Conservation (phyloP, 2,888 invertebrate genomes). For the Drosophila anomelani region DNA sequence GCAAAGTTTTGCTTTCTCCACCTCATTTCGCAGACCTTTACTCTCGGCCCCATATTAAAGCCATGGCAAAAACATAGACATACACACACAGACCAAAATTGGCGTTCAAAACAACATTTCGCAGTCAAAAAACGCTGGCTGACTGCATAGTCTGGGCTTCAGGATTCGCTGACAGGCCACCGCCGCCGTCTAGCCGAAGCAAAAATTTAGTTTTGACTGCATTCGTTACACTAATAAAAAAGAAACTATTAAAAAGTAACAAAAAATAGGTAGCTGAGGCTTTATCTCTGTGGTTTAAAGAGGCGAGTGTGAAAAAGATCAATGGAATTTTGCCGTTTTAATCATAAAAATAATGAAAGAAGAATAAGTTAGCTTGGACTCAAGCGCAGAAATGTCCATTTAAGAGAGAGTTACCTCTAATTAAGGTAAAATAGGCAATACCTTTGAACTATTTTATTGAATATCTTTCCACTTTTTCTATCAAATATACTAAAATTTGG, state of each 20-base stretch:
- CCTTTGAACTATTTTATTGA: neutral
- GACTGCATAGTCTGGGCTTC: constrained; percentile 57
- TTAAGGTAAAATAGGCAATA: too few relatives aligned
- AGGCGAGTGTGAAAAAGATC: neutral
- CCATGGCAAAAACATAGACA: constrained; percentile 18
- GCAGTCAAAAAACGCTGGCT: constrained; percentile 71
- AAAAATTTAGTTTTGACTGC: constrained; percentile 37
- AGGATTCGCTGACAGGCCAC: constrained; percentile 58
- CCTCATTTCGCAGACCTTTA: constrained; percentile 22
- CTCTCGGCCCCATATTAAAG: constrained; percentile 21
- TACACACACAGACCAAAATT: constrained; percentile 28
- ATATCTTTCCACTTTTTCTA: neutral
- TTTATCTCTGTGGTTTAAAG: neutral
- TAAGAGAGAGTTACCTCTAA: too few relatives aligned
- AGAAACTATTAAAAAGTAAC: neutral
- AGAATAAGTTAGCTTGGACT: too few relatives aligned
- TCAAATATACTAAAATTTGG: too few relatives aligned
- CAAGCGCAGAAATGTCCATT: neutral
- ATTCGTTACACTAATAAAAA: constrained; percentile 53
- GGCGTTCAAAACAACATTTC: constrained; percentile 66
- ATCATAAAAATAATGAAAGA: too few relatives aligned
- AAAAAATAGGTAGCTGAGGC: too few relatives aligned
- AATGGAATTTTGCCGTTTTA: too few relatives aligned
- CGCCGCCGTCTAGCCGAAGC: constrained; percentile 46
- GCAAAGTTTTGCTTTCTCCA: constrained; percentile 35